phyloP scores from a whole-genome alignment of 1,140 invertebrate species.

The Lordiphosa clarofinis region DNA sequence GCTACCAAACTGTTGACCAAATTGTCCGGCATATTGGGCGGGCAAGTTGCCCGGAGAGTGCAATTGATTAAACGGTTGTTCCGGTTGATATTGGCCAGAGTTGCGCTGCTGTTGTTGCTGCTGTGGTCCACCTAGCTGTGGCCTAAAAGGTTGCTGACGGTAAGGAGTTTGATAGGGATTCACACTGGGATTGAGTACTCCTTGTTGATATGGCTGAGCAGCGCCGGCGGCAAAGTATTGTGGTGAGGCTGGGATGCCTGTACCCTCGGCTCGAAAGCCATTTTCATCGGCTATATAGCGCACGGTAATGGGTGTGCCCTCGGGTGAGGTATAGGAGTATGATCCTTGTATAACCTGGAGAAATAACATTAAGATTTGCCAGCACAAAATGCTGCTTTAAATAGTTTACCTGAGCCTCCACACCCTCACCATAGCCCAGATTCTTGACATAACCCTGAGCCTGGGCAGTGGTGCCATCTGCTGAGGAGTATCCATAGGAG shows the following conservation, averaged over 20 bases:
- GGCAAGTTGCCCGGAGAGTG: constrained; percentile 45
- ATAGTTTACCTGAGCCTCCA: constrained; percentile 79
- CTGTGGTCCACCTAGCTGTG: constrained; percentile 50
- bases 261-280: constrained; percentile 81
- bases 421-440: constrained; percentile 80
- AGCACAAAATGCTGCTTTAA: background rate
- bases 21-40: constrained; percentile 61
- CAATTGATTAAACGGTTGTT: constrained; percentile 53
- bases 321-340: constrained; percentile 83
- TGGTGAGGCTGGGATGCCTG: constrained; percentile 83
- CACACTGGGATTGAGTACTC: constrained; percentile 64
- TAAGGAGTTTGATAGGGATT: constrained; percentile 75
- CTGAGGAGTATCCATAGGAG: constrained; percentile 81
- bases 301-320: constrained; percentile 81
- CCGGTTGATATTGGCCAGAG: constrained; percentile 64
- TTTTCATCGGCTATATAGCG: constrained; percentile 83
- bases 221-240: constrained; percentile 81
- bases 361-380: background rate
- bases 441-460: constrained; percentile 83
- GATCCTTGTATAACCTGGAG: constrained; percentile 79
- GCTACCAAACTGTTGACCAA: constrained; percentile 41
- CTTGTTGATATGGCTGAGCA: constrained; percentile 79
- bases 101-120: constrained; percentile 46
- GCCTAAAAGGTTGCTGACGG: constrained; percentile 49
- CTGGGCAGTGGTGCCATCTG: constrained; percentile 83